These are phyloP conservation scores for Protophormia terraenovae DNA, from an alignment of 2,888 invertebrate genomes.

Conservation along the genomic window DNA sequence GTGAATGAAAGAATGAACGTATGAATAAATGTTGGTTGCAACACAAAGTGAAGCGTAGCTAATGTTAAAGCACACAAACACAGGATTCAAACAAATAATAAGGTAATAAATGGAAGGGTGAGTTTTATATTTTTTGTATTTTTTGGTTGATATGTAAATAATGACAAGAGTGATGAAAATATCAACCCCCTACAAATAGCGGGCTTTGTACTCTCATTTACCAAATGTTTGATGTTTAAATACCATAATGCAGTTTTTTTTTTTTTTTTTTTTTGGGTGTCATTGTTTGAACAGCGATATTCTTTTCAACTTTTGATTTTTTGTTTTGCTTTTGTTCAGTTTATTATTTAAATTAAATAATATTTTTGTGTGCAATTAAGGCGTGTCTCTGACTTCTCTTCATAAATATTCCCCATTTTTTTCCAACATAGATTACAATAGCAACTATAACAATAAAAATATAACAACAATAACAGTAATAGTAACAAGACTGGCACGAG, in stretches of 20 bases:
- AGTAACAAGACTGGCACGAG: constrained; percentile 43
- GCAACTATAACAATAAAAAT: constrained; percentile 9
- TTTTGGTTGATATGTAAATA: too few species aligned
- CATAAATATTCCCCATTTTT: constrained; percentile 36
- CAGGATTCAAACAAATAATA: background rate
- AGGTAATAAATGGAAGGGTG: background rate
- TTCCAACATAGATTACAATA: constrained; percentile 19
- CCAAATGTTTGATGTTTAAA: constrained; percentile 37
- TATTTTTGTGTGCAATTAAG: constrained; percentile 66
- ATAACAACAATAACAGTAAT: constrained; percentile 2
- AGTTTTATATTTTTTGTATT: constrained; percentile 1
- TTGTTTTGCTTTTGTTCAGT: constrained; percentile 29
- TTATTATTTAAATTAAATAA: constrained; percentile 67
- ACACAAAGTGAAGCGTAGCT: constrained; percentile 55
- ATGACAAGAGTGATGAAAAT: constrained; percentile 27
- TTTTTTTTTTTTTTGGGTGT: constrained; percentile 41
- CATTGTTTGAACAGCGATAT: constrained; percentile 46
- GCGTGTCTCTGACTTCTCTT: constrained; percentile 58
- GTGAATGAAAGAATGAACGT: constrained; percentile 21
- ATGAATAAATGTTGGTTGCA: constrained; percentile 43
- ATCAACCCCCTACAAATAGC: background rate
- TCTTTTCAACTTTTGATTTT: background rate
- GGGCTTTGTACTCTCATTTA: background rate
- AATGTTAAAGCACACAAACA: constrained; percentile 17
- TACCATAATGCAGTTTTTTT: constrained; percentile 58